phyloP scores from a whole-genome alignment of 2,113 vertebrate species.

The Jaculus jaculus region DNA sequence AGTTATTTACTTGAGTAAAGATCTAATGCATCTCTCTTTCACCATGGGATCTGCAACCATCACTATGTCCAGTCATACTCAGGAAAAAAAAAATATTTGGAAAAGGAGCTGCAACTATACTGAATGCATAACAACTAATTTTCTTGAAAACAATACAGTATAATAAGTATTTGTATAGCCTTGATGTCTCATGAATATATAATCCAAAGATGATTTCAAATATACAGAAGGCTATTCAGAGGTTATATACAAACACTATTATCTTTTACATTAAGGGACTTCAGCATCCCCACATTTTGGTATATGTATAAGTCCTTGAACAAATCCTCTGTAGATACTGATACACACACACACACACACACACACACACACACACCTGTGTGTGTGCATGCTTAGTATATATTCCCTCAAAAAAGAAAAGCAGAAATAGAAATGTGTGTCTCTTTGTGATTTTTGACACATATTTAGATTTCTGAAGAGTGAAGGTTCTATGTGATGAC shows the following conservation, averaged over 20 bases:
- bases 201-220: not conserved
- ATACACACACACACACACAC: not conserved
- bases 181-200: not conserved
- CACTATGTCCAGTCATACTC: not conserved
- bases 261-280: not conserved
- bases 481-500: not conserved
- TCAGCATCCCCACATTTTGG: not conserved
- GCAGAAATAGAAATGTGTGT: not conserved
- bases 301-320: not conserved
- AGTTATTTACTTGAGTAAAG: constrained; percentile 54
- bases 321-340: not conserved
- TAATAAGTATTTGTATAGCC: not conserved
- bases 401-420: not conserved
- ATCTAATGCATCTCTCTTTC: not conserved
- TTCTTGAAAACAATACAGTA: not conserved
- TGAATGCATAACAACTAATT: not conserved
- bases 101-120: not conserved
- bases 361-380: not conserved
- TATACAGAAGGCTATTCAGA: not conserved
- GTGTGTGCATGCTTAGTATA: not conserved
- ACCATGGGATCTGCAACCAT: not conserved
- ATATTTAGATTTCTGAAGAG: not conserved
- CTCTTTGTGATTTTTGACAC: not conserved
- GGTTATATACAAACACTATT: not conserved
- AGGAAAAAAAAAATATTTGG: not conserved